Conservation (phyloP, 2,888 invertebrate species). For the Trimorus sp. region DNA sequence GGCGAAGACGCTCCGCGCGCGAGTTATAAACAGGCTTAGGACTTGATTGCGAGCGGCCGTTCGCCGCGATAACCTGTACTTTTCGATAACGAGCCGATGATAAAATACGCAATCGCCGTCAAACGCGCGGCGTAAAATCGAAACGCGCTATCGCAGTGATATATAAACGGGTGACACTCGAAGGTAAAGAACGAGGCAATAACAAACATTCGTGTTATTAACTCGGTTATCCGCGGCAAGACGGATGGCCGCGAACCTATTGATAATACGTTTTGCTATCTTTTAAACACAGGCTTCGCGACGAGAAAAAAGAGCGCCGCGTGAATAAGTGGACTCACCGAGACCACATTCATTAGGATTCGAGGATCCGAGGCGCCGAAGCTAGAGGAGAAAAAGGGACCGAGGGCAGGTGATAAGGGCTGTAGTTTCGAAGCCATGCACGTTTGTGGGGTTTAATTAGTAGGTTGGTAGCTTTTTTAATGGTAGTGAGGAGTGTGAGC, state of each 20-base stretch:
- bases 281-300: conserved; percentile 48
- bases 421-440: too few relatives aligned
- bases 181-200: conserved; percentile 37
- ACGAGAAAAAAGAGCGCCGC: background rate
- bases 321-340: too few relatives aligned
- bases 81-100: conserved; percentile 62
- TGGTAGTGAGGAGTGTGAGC: too few relatives aligned
- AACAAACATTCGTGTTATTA: conserved; percentile 58
- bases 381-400: too few relatives aligned
- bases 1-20: conserved; percentile 47
- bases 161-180: conserved; percentile 51
- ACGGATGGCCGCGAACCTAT: conserved; percentile 40
- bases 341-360: too few relatives aligned
- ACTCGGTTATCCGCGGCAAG: conserved; percentile 45
- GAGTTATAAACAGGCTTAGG: conserved; percentile 59
- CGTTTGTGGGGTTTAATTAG: too few relatives aligned
- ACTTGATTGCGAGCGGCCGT: conserved; percentile 59
- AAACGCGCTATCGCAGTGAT: conserved; percentile 50
- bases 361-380: too few relatives aligned
- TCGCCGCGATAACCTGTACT: conserved; percentile 55
- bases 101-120: conserved; percentile 46
- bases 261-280: conserved; percentile 57
- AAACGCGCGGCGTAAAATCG: conserved; percentile 44
- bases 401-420: too few relatives aligned
- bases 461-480: too few relatives aligned